phyloP scores from a whole-genome alignment of 1,140 invertebrate species.

The Monomorium pharaonis region DNA sequence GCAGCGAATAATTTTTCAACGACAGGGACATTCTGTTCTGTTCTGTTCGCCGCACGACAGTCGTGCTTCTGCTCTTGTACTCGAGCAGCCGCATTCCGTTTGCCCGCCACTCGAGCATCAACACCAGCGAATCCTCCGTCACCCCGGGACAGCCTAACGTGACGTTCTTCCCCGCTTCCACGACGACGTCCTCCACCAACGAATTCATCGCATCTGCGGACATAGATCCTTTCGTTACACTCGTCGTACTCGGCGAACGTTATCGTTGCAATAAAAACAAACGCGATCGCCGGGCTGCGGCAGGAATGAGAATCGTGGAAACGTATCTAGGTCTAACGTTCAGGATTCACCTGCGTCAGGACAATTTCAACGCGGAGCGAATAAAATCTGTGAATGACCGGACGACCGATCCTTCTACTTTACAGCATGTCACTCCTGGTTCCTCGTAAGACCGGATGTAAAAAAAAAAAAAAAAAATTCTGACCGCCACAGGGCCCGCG shows the following conservation, averaged over 20 bases:
- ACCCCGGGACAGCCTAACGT: slow-evolving; percentile 89
- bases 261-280: slow-evolving; percentile 64
- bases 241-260: slow-evolving; percentile 26
- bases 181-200: slow-evolving; percentile 86
- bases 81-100: slow-evolving; percentile 83
- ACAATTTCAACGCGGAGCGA: slow-evolving; percentile 48
- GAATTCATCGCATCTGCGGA: slow-evolving; percentile 85
- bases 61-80: slow-evolving; percentile 85
- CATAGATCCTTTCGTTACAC: slow-evolving; percentile 56
- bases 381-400: slow-evolving; percentile 48
- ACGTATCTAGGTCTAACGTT: not conserved
- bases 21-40: slow-evolving; percentile 86
- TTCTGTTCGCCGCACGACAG: slow-evolving; percentile 83
- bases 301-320: not conserved
- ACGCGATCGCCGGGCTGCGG: not conserved
- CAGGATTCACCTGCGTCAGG: slow-evolving; percentile 61
- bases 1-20: slow-evolving; percentile 87
- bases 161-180: slow-evolving; percentile 88
- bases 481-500: not conserved
- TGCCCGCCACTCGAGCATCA: slow-evolving; percentile 88
- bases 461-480: no score
- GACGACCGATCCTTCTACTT: slow-evolving; percentile 10
- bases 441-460: not conserved
- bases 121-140: slow-evolving; percentile 87
- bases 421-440: slow-evolving; percentile 13